Evolutionary conservation across 2,113 vertebrate species (phyloP).

Genomic region (Irena cyanogastra): DNA sequence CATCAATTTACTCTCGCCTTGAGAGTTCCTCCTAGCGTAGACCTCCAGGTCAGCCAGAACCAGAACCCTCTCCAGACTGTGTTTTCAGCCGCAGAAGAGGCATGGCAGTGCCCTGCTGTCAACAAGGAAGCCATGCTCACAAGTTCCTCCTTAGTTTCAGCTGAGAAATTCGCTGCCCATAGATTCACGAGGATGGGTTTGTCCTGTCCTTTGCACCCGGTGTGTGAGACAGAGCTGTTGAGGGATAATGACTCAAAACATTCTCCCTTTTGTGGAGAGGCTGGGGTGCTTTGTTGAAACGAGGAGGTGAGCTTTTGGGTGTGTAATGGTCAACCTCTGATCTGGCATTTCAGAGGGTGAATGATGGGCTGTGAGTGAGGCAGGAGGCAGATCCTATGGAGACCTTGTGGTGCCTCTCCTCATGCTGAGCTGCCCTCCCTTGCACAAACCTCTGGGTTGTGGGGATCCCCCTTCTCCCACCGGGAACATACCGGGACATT

Average conservation of each 20-base stretch:
- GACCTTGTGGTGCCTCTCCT: background rate
- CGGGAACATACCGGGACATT: rapidly evolving
- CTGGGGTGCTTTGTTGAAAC: background rate
- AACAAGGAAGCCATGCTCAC: background rate
- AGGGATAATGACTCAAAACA: background rate
- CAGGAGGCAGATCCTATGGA: background rate
- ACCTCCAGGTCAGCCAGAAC: background rate
- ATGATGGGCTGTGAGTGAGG: background rate
- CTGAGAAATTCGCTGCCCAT: background rate
- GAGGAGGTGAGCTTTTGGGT: background rate
- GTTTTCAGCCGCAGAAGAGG: background rate
- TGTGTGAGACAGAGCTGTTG: background rate
- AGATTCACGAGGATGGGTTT: background rate
- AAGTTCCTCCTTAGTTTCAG: background rate
- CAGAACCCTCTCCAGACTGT: background rate
- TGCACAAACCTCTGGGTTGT: background rate
- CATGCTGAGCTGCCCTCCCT: background rate
- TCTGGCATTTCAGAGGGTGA: background rate
- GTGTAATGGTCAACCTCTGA: background rate
- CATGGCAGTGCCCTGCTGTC: background rate
- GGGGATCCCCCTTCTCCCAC: background rate
- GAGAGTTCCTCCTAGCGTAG: background rate
- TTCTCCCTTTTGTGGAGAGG: background rate
- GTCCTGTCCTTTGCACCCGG: background rate
- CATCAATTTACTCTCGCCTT: background rate